Evolutionary conservation across 2,797 vertebrate species (phyloP), one percentile per base, ranked within the genome.

Genomic region (Graptemys geographica): DNA sequence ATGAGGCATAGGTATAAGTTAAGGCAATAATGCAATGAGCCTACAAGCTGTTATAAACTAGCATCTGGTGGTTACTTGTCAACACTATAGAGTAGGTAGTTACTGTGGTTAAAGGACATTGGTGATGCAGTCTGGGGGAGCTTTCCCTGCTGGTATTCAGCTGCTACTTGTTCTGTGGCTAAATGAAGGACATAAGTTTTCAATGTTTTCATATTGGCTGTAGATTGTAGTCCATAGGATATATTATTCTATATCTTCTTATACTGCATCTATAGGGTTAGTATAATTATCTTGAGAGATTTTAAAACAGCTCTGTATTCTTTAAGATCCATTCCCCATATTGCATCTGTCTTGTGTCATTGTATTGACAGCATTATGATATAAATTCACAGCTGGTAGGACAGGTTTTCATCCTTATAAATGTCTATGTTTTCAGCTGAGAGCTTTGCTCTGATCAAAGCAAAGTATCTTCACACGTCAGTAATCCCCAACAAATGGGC

Each of bases 111-210:
- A 10, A 69, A 81, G 13, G 3, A 31, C 37, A 83, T 19, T 62
- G 18, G 1, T 1, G 41, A 56, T 13, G 3, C 0, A 1, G 6
- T 15, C 44, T 9, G 0, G 2, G 9, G 27, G 11, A n/a, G 1
- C 47, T 8, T 87, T 8, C 51, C 8, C 16, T 8, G 51, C 16
- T 23, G 47, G 41, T 18, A 2, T 53, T 79, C 57, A 9, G 47
- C 2, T 57, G 16, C 0, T 11, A 44, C 51, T 47, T 13, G 21
- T 2, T 21, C 51, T 49, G 59, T 37, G 8, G 41, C 4, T 37
- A 55, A 69, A 49, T 31, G 28, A 41, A 37, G 65, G 15, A 37
- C 16, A 21, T 11, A 47, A 51, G 69, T 28, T n/a, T 27, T 33
- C 6, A 89, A 33, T 90, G 9, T 23, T 55, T 85, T 33, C 69